Conservation (phyloP, 2,888 invertebrate species). For the Calliphora vomitoria region DNA sequence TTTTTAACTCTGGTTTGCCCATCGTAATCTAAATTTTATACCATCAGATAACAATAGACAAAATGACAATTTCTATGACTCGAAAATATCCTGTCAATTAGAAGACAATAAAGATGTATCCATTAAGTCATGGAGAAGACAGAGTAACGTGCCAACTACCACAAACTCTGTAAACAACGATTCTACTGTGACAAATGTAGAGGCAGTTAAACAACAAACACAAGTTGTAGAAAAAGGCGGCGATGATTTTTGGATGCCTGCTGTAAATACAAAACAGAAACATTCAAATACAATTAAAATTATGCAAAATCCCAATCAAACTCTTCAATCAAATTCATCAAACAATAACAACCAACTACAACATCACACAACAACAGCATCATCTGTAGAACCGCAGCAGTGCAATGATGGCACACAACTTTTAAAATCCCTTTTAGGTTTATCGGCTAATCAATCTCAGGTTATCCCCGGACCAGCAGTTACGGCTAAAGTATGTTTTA, state of each 20-base stretch:
- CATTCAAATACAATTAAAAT: constrained; percentile 45
- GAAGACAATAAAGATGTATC: constrained; percentile 38
- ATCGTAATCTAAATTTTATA: neutral
- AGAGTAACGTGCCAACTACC: neutral
- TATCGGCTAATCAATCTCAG: constrained; percentile 35
- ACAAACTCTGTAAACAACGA: constrained; percentile 14
- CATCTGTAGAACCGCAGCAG: constrained; percentile 26
- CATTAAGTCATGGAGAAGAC: constrained; percentile 25
- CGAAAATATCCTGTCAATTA: constrained; percentile 8
- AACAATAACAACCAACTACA: constrained; percentile 4
- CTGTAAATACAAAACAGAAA: constrained; percentile 72
- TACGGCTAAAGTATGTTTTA: constrained; percentile 69
- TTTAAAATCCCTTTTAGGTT: constrained; percentile 59
- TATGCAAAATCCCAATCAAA: constrained; percentile 25
- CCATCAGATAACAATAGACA: constrained; percentile 46
- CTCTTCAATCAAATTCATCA: neutral
- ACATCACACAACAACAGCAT: neutral
- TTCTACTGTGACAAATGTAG: neutral
- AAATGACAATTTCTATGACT: constrained; percentile 43
- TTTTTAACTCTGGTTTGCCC: no score
- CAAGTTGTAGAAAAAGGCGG: constrained; percentile 42
- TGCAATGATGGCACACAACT: constrained; percentile 59
- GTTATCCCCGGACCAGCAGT: constrained; percentile 14
- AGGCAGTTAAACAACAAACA: constrained; percentile 22
- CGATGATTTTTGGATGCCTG: constrained; percentile 76